phyloP scores from a whole-genome alignment of 2,113 vertebrate genomes.

The Pionites leucogaster region DNA sequence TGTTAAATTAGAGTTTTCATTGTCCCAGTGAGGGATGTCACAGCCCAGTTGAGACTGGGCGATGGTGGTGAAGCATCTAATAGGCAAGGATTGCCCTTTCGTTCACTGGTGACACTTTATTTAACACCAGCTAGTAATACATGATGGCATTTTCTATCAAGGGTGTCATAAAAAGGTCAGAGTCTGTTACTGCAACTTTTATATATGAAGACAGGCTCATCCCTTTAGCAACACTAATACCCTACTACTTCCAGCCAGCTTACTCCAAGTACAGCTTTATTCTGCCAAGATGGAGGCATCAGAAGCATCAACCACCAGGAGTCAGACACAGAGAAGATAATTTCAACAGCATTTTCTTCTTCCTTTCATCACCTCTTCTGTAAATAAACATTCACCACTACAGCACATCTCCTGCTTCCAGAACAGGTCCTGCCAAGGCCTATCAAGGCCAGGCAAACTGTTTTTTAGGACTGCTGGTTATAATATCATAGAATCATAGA shows the following conservation, averaged over 20 bases:
- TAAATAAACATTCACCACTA: background rate
- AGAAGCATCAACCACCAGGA: background rate
- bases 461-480: background rate
- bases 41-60: background rate
- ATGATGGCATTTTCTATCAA: background rate
- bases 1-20: background rate
- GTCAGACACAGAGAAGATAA: background rate
- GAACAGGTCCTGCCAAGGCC: background rate
- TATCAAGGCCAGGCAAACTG: background rate
- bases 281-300: background rate
- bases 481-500: background rate
- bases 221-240: background rate
- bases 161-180: background rate
- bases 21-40: background rate
- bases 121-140: background rate
- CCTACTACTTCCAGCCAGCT: background rate
- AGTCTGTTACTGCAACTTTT: background rate
- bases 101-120: background rate
- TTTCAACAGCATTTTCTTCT: background rate
- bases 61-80: background rate
- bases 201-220: background rate
- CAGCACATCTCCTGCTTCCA: accelerated
- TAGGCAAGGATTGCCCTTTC: background rate
- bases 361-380: background rate
- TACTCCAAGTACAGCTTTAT: background rate